Conservation (phyloP, 2,888 invertebrate genomes). For the Amiota communis region DNA sequence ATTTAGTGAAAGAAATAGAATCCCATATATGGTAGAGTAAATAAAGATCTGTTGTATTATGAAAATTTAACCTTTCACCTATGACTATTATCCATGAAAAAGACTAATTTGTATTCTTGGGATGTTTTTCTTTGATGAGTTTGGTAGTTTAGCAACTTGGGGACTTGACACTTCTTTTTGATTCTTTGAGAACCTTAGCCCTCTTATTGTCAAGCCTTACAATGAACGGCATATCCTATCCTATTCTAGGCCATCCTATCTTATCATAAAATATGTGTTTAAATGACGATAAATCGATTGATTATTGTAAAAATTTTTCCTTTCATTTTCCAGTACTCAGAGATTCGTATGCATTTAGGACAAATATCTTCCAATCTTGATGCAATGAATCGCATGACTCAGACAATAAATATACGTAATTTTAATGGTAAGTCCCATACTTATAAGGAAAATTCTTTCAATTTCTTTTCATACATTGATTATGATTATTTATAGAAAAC, state of each 20-base stretch:
- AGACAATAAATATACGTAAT: conserved; percentile 68
- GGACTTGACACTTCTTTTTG: too few species aligned
- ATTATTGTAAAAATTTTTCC: too few species aligned
- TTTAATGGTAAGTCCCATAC: conserved; percentile 62
- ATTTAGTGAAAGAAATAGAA: too few species aligned
- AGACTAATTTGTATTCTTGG: too few species aligned
- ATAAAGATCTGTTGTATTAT: too few species aligned
- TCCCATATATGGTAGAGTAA: too few species aligned
- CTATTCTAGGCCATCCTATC: background rate
- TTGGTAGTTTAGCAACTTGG: too few species aligned
- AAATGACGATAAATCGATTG: conserved; percentile 38
- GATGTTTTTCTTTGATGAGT: too few species aligned
- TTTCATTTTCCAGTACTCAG: conserved; percentile 61
- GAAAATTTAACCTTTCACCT: too few species aligned
- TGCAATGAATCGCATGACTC: conserved; percentile 71
- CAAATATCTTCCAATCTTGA: conserved; percentile 69
- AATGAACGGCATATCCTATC: background rate
- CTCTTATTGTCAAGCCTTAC: too few species aligned
- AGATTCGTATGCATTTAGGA: conserved; percentile 67
- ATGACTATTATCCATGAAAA: too few species aligned
- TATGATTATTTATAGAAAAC: conserved; percentile 54
- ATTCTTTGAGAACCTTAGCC: too few species aligned
- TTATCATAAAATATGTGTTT: conserved; percentile 4
- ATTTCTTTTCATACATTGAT: background rate
- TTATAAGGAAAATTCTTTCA: background rate